Evolutionary conservation across 2,888 invertebrate genomes (phyloP), one percentile per base, ranked within the genome.

Genomic region (Hirtodrosophila histrioides): DNA sequence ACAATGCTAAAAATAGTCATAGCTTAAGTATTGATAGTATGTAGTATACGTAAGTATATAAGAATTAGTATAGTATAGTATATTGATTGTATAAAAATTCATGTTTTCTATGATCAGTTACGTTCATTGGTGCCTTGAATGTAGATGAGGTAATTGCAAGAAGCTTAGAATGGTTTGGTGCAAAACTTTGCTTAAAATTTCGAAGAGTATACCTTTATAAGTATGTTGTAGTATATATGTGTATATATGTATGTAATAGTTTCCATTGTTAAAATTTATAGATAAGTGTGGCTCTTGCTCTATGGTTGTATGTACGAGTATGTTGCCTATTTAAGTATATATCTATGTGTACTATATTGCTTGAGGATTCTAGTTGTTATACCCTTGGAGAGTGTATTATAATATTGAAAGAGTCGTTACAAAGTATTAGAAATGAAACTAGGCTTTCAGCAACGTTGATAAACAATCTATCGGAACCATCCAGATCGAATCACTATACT

Each of bases 61-160:
- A 29, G 29, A 51, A 24, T 54, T 33, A 4, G 37, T 31, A 10
- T 43, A 49, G 27, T 53, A 45, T 60, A 45, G 27, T 31, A 39
- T 41, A 39, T 41, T 33, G 37, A 48, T 7, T 33, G 46, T 74
- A 76, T 62, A 76, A 57, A 74, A 84, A 62, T 51, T 58, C 27
- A 39, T 55, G 54, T 50, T 50, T 61, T 54, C 37, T 60, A 61
- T 73, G 81, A 84, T 80, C 67, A 78, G 75, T 71, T 75, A 81
- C 53, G 51, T 66, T 55, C 41, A 35, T 68, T 85, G 75, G 82
- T 82, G 82, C 88, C 64, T 70, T 72, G 69, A 69, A 87, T 85
- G 79, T 81, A 82, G 86, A 87, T 82, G 87, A 82, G 82, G 82
- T 82, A 78, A 80, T 81, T 84, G 88, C 81, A 75, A 78, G 60